Evolutionary conservation across 2,113 vertebrate species (phyloP), one percentile per base, ranked within the genome.

Genomic region (Mirounga angustirostris): DNA sequence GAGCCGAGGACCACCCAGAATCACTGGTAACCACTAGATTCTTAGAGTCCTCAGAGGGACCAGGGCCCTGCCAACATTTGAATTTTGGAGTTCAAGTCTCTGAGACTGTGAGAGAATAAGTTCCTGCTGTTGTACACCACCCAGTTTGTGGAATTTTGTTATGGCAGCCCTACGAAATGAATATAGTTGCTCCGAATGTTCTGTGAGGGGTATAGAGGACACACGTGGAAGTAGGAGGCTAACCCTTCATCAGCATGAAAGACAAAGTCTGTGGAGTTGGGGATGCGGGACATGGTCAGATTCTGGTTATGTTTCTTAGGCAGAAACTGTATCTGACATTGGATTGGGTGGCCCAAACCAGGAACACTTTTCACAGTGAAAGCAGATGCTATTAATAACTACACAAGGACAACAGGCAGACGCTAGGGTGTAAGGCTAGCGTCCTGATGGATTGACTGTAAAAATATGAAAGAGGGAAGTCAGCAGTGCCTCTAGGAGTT

Each of bases 1-100:
- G 54, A 36, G 40, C 18, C 9, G 4, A 4, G n/a, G 19, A 56
- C 2, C 1, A 59, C 3, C 33, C 52, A 0, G 0, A 5, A n/a
- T 19, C 28, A 4, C 14, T 19, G 56, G 24, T 22, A 46, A 28
- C 28, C 10, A 4, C 28, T 11, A 52, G 84, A 30, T 24, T 36
- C 11, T 24, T 33, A 12, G 26, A 40, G 10, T 0, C 36, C 21
- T 54, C 12, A 40, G 63, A 28, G 61, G 9, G 21, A 58, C 10
- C 21, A 12, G 5, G 8, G 30, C 0, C 9, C 52, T 30, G 43
- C 24, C n/a, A 26, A 22, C 12, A 36, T 58, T 24, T 79, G 3
- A 2, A 46, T 26, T 63, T 83, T 71, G 40, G 59, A 58, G 8
- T 58, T 78, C 28, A 6, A 12, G 76, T 2, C 36, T 43, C 33